These are phyloP conservation scores for Drosophila neocordata DNA, from an alignment of 1,140 invertebrate species.

Conservation along the genomic window DNA sequence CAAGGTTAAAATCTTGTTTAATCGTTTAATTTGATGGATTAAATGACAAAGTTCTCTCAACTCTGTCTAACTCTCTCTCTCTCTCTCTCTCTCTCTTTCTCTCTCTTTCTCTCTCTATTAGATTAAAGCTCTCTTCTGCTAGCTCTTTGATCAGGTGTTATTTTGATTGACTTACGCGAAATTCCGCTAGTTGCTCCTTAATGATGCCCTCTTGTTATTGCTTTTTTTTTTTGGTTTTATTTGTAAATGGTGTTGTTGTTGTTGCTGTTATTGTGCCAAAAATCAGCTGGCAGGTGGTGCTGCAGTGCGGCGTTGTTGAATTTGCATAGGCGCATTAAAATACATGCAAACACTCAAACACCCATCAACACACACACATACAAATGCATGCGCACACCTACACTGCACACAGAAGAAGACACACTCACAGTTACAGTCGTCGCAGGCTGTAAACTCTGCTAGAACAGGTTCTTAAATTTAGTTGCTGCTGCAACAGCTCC, in stretches of 20 bases:
- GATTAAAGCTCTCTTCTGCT: constrained; percentile 12
- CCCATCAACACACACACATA: constrained; percentile 11
- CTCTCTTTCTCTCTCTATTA: neutral
- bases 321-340: constrained; percentile 53
- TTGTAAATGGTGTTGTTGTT: constrained; percentile 8
- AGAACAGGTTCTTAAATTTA: constrained; percentile 58
- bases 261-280: constrained; percentile 45
- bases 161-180: constrained; percentile 30
- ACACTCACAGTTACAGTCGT: constrained; percentile 5
- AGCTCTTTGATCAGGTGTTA: constrained; percentile 8
- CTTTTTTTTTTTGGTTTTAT: constrained; percentile 10
- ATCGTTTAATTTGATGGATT: constrained; percentile 13
- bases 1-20: neutral
- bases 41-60: neutral
- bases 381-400: neutral
- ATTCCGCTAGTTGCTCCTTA: constrained; percentile 28
- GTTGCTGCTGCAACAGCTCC: constrained; percentile 29
- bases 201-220: neutral
- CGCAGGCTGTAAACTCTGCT: constrained; percentile 1
- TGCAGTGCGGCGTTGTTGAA: constrained; percentile 34
- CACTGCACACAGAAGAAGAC: constrained; percentile 35
- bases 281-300: constrained; percentile 75
- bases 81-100: constrained; percentile 25
- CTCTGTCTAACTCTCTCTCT: neutral
- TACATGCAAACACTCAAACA: constrained; percentile 13